phyloP scores from a whole-genome alignment of 2,888 invertebrate genomes.

The Polyommatus icarus region DNA sequence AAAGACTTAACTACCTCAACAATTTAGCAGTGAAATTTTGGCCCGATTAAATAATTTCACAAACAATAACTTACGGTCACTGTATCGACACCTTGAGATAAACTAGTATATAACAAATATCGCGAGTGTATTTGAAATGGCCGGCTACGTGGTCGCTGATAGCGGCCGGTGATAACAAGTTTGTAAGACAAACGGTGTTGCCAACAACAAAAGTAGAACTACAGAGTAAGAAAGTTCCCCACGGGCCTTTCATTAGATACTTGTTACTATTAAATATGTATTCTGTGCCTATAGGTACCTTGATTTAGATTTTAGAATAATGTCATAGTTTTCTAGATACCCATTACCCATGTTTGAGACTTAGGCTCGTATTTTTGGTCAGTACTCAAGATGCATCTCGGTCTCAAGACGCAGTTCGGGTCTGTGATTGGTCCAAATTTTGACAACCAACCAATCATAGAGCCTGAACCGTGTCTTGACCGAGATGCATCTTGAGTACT shows the following conservation, averaged over 20 bases:
- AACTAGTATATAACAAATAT: conserved; percentile 51
- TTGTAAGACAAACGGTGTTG: conserved; percentile 24
- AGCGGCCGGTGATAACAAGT: conserved; percentile 36
- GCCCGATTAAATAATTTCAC: conserved; percentile 31
- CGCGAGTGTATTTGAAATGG: conserved; percentile 39
- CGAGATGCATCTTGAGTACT: too few relatives aligned
- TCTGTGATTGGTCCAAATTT: too few relatives aligned
- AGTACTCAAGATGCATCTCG: too few relatives aligned
- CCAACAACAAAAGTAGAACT: neutral
- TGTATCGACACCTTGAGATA: conserved; percentile 53
- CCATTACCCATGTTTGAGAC: too few relatives aligned
- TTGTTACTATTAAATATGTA: too few relatives aligned
- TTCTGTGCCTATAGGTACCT: neutral
- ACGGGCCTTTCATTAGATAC: neutral
- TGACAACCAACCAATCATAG: too few relatives aligned
- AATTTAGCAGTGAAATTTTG: conserved; percentile 19
- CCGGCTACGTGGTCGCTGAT: conserved; percentile 43
- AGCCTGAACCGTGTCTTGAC: too few relatives aligned
- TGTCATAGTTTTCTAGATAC: too few relatives aligned
- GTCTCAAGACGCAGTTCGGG: too few relatives aligned
- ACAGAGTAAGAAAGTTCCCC: neutral
- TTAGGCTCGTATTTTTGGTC: too few relatives aligned
- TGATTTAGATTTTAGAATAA: neutral
- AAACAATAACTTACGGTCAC: conserved; percentile 50
- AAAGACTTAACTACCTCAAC: neutral